Base-by-base conservation (phyloP, 2,113 vertebrate species). In the Syrmaticus mikado region DNA sequence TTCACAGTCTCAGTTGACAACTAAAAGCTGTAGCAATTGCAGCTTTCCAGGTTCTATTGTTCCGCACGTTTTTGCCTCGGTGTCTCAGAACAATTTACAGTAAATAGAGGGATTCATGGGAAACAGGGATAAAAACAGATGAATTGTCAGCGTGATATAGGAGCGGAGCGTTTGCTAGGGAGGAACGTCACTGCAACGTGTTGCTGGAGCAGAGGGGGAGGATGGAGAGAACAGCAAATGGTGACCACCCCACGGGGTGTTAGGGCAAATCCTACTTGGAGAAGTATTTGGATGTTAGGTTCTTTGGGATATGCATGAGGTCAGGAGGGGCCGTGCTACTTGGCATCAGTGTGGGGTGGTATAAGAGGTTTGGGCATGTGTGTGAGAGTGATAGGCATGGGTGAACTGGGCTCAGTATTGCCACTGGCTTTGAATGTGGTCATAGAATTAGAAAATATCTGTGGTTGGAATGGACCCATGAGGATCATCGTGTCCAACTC, bases 1-100 rank as follows among this genome's bases (percentile, higher is more conserved):
- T 90, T 77, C 73, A 72, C 34, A 79, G 67, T 77, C 80, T 94
- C 13, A 15, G 64, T 89, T 94, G 89, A 94, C 80, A 95, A 55
- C 77, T 94, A 86, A 86, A 92, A 93, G 45, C 72, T 88, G 70
- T 64, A 55, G 58, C 60, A 73, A 68, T 53, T 77, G 60, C 87
- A 91, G 60, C 82, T 94, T 90, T 80, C 84, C 66, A 50, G 82
- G 74, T 93, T 95, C 77, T 32, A 8, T 24, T 64, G 53, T 28
- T 45, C 41, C 66, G 13, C 12, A 9, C 53, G 46, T 85, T 40
- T 32, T 14, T 16, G 61, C 46, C 1, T 3, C 64, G 67, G 38
- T 87, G 85, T 85, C 86, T 90, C 90, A 58, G 68, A 81, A 74
- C 43, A 72, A 38, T 79, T 68, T 53, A 22, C 34, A 91, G 40